Evolutionary conservation across 2,797 vertebrate species (phyloP), one percentile per base, ranked within the genome.

Genomic region (Syndactyla subalaris): DNA sequence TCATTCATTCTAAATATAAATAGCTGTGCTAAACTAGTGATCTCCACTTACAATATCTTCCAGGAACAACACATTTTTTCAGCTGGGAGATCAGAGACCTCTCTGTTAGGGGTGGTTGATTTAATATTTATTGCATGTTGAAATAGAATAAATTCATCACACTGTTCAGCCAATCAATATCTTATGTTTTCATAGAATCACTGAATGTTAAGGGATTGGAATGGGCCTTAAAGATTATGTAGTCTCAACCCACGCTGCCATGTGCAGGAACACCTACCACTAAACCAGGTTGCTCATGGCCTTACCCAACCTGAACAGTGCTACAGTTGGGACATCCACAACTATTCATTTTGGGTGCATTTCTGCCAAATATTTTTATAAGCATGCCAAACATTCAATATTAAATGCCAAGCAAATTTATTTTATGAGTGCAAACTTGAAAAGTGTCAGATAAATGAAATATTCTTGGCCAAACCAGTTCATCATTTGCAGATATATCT

Each of bases 401-500:
- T 52, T 92, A 95, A 90, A 95, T 84, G 65, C 43, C 57, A 86
- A 82, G 10, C 4, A 94, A 78, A 77, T 93, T 41, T 92, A 38
- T 94, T 92, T 94, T 77, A 79, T 58, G 18, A 34, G 73, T 86
- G 18, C 49, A 89, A 95, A 92, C 67, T 63, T 95, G 54, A 85
- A 83, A 97, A 90, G 89, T 48, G 9, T 68, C 38, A 95, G 32
- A 67, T 72, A 73, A 95, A 92, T 93, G 12, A 95, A 97, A 92
- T 76, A 88, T 41, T 27, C 34, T 83, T 75, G 54, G 19, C 14
- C 68, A 79, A 94, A 76, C 30, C 59, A 84, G 57, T 85, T 77
- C 63, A 45, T 19, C 46, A 12, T 73, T 96, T 96, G 13, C 36
- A 93, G 51, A 80, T 81, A 89, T 46, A 80, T 66, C 75, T 91